Conservation (phyloP, 2,888 invertebrate species). For the Volucella zonaria region DNA sequence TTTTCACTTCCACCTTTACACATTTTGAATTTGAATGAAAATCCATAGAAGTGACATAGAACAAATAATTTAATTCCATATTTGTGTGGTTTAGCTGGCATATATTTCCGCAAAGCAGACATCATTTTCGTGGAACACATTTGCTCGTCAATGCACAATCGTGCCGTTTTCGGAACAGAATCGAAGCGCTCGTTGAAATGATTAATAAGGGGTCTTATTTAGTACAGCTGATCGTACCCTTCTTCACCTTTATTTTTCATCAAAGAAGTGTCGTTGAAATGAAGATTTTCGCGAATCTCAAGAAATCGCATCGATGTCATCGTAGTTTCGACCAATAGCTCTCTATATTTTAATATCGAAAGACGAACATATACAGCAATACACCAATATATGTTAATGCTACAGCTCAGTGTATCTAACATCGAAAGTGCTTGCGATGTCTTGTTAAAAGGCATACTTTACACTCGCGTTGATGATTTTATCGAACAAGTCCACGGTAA, state of each 20-base stretch:
- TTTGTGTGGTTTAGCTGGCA: not conserved
- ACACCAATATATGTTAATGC: too few species aligned
- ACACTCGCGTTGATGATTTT: too few species aligned
- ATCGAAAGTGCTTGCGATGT: not conserved
- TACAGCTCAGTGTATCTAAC: too few species aligned
- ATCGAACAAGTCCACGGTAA: too few species aligned
- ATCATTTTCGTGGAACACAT: conserved; percentile 3
- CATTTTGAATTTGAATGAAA: not conserved
- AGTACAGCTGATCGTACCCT: conserved; percentile 3
- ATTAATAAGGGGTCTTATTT: not conserved
- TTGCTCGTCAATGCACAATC: conserved; percentile 9
- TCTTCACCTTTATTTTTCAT: too few species aligned
- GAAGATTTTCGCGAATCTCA: too few species aligned
- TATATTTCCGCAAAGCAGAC: not conserved
- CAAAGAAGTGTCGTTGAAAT: conserved; percentile 1
- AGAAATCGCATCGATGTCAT: too few species aligned
- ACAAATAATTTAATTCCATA: not conserved
- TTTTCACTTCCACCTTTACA: not conserved
- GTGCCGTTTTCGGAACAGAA: conserved; percentile 13
- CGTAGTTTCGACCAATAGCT: too few species aligned
- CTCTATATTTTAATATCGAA: too few species aligned
- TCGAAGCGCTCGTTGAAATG: conserved; percentile 1
- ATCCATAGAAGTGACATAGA: not conserved
- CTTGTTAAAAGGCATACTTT: not conserved
- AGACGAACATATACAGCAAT: too few species aligned